Conservation (phyloP, 2,797 vertebrate species). For the Hydrocynus forskahlii region DNA sequence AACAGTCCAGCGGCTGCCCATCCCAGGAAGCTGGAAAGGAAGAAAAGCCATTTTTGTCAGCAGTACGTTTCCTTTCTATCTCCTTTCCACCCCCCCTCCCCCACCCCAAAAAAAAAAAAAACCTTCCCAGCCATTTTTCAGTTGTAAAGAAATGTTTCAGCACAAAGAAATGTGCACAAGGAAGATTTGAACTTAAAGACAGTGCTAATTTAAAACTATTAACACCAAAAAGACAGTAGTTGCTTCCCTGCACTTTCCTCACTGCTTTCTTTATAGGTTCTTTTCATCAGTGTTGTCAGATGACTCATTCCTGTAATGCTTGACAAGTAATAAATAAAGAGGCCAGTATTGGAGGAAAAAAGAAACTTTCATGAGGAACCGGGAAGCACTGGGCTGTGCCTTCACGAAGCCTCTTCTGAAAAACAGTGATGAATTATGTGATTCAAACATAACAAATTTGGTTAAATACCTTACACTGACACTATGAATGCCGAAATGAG, state of each 20-base stretch:
- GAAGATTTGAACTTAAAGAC: too few species aligned
- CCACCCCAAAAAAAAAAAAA: too few species aligned
- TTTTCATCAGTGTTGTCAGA: not conserved
- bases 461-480: too few species aligned
- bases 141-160: not conserved
- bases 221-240: not conserved
- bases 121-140: conserved; percentile 23
- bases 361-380: not conserved
- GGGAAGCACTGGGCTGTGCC: not conserved
- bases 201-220: not conserved
- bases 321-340: too few species aligned
- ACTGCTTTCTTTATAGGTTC: not conserved
- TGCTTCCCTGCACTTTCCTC: too few species aligned
- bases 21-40: conserved; percentile 49
- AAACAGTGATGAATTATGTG: too few species aligned
- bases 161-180: too few species aligned
- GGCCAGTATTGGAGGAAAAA: not conserved
- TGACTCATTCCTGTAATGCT: not conserved
- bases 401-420: too few species aligned
- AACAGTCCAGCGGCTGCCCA: not conserved
- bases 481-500: too few species aligned
- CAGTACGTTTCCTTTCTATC: conserved; percentile 39
- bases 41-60: conserved; percentile 46
- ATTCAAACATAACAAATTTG: too few species aligned
- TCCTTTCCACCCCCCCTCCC: conserved; percentile 25